These are phyloP conservation scores for Rousettus leschenaultii DNA, from an alignment of 2,113 vertebrate species.

Conservation along the genomic window DNA sequence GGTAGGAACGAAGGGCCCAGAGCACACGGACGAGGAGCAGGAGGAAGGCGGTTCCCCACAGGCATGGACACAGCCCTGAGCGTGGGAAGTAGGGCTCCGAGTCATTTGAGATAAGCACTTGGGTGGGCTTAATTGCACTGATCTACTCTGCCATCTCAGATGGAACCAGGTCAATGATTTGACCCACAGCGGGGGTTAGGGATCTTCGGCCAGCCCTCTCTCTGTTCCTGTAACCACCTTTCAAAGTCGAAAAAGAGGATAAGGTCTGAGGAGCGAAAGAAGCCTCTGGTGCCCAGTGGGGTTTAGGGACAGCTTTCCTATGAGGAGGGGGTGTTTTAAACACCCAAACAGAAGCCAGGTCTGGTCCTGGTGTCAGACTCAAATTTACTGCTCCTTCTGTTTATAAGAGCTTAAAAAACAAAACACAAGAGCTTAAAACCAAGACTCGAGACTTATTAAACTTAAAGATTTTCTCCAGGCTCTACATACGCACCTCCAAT, in stretches of 20 bases:
- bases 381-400: background rate
- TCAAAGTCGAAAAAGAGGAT: background rate
- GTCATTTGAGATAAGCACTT: background rate
- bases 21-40: background rate
- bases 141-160: background rate
- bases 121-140: background rate
- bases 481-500: background rate
- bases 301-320: background rate
- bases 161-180: background rate
- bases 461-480: background rate
- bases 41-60: background rate
- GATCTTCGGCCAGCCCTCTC: background rate
- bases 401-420: background rate
- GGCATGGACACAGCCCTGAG: no score
- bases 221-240: background rate
- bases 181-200: background rate
- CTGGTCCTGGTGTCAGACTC: background rate
- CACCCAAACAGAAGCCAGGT: background rate
- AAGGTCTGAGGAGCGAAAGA: background rate
- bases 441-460: background rate
- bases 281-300: background rate
- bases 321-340: background rate
- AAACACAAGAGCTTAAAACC: background rate
- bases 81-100: background rate
- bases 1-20: background rate